Percentiles rank a stretch among this genome's conserved stretches.
Conservation (phyloP, 2,888 invertebrate genomes). For the Hartigia nigra region DNA sequence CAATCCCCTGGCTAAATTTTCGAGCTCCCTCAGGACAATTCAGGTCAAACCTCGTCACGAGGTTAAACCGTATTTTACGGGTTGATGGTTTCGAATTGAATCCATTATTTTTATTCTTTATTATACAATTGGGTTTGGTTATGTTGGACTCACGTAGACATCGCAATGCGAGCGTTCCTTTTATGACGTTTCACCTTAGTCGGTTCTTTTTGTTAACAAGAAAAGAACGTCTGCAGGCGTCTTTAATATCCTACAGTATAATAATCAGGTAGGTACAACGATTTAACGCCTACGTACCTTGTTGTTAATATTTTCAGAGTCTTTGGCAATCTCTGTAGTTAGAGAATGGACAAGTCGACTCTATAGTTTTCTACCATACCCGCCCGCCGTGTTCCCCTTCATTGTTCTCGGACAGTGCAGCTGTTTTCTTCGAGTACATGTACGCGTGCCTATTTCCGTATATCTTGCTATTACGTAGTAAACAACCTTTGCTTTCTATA, state of each 20-base stretch:
- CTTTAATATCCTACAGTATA: not conserved
- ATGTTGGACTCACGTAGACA: not conserved
- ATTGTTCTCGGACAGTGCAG: constrained; percentile 50
- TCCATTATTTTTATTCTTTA: not conserved
- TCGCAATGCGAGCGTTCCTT: not conserved
- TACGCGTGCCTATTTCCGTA: not conserved
- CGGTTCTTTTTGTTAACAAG: not conserved
- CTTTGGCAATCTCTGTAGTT: constrained; percentile 21
- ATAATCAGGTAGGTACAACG: not conserved
- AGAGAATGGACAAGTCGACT: constrained; percentile 15
- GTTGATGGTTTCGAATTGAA: not conserved
- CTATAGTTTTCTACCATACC: constrained; percentile 17
- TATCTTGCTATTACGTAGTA: not conserved
- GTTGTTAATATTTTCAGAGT: not conserved
- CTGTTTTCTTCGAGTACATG: constrained; percentile 28
- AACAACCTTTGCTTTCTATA: not conserved
- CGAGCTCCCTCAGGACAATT: not conserved
- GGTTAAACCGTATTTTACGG: not conserved
- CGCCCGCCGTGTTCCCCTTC: constrained; percentile 36
- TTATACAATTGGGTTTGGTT: not conserved
- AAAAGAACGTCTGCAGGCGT: not conserved
- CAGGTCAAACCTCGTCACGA: not conserved
- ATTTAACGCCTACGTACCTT: constrained; percentile 2
- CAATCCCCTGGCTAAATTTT: not conserved
- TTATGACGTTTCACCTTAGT: not conserved